phyloP scores from a whole-genome alignment of 2,888 invertebrate genomes.

The Spialia ferax region DNA sequence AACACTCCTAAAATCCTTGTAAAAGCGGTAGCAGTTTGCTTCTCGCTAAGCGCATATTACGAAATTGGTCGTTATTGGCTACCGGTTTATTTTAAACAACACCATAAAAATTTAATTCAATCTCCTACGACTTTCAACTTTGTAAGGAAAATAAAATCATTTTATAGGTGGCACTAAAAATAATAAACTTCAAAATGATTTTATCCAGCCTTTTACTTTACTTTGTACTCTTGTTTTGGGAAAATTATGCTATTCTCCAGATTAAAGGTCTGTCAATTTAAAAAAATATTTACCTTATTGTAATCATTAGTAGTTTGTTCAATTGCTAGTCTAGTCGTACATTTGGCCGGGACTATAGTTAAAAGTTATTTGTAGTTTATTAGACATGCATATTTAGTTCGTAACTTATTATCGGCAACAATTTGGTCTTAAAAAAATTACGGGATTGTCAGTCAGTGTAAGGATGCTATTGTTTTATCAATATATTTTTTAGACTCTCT shows the following conservation, averaged over 20 bases:
- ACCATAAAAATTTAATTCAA: constrained; percentile 25
- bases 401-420: too few species aligned
- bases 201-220: not conserved
- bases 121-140: not conserved
- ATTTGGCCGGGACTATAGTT: too few species aligned
- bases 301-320: too few species aligned
- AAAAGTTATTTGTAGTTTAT: too few species aligned
- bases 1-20: not conserved
- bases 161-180: not conserved
- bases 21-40: not conserved
- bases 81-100: not conserved
- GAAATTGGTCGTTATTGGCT: constrained; percentile 2
- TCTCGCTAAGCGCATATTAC: not conserved
- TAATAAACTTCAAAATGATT: constrained; percentile 5
- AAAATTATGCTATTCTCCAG: constrained; percentile 3
- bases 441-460: too few species aligned
- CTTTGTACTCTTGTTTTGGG: constrained; percentile 13
- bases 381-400: too few species aligned
- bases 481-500: constrained; percentile 25
- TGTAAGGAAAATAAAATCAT: not conserved
- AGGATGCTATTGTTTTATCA: too few species aligned
- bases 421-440: too few species aligned
- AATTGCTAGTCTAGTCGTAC: too few species aligned
- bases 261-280: constrained; percentile 18
- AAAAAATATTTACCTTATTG: too few species aligned